Percentiles rank a stretch among this genome's conserved stretches.
Evolutionary conservation across 1,140 invertebrate species (phyloP).

Genomic region (Dendroctonus ponderosae): DNA sequence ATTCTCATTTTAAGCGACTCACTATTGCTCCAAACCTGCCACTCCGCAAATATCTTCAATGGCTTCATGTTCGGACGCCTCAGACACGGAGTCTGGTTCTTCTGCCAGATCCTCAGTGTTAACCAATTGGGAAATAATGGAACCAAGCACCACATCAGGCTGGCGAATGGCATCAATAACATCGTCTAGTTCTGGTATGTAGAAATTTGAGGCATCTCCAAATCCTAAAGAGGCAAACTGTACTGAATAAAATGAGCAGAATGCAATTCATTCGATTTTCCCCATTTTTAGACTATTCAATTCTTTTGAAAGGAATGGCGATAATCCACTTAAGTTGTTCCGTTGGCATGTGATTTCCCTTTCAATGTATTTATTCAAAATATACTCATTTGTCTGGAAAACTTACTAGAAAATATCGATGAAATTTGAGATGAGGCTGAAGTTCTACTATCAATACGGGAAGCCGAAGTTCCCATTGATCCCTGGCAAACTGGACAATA

Average conservation of each 20-base stretch:
- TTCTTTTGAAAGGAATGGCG: too few species aligned
- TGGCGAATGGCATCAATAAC: constrained; percentile 30
- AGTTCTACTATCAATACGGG: constrained; percentile 24
- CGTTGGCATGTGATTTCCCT: too few species aligned
- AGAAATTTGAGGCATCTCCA: background rate
- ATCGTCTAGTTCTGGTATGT: constrained; percentile 22
- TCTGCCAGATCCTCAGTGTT: constrained; percentile 11
- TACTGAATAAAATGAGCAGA: background rate
- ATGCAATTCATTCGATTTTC: too few species aligned
- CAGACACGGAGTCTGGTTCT: constrained; percentile 4
- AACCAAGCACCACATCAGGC: constrained; percentile 24
- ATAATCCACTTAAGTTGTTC: too few species aligned
- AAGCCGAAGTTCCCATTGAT: constrained; percentile 28
- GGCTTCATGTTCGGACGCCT: background rate
- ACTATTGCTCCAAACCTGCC: background rate
- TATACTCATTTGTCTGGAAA: too few species aligned
- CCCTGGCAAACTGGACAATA: constrained; percentile 57
- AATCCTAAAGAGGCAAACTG: background rate
- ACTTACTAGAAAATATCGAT: constrained; percentile 21
- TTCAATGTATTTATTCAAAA: too few species aligned
- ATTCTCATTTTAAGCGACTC: background rate
- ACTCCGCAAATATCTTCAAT: constrained; percentile 16
- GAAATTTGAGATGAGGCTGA: constrained; percentile 15
- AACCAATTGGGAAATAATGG: constrained; percentile 25
- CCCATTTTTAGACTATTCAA: too few species aligned